Conservation (phyloP, 2,888 invertebrate species). For the Fragum fragum region DNA sequence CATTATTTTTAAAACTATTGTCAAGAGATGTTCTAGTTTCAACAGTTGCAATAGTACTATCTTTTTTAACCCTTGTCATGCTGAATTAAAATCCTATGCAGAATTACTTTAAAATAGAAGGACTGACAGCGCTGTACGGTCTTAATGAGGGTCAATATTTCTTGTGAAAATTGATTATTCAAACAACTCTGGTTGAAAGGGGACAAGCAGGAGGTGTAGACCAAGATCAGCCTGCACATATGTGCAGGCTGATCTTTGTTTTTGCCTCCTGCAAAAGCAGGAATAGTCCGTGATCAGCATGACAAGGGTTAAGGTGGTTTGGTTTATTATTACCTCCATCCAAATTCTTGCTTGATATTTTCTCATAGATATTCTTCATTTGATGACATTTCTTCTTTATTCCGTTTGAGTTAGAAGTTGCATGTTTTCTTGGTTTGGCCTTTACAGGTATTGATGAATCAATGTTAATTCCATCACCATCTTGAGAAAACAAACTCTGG, state of each 20-base stretch:
- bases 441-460: neutral
- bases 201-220: too few species aligned
- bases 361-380: neutral
- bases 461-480: neutral
- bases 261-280: too few species aligned
- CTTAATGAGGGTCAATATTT: neutral
- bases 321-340: neutral
- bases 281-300: too few species aligned
- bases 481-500: slow-evolving; percentile 38
- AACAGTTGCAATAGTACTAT: neutral
- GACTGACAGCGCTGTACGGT: too few species aligned
- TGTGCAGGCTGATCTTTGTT: too few species aligned
- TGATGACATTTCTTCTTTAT: slow-evolving; percentile 9
- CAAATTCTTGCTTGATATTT: neutral
- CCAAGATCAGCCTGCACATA: too few species aligned
- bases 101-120: too few species aligned
- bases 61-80: too few species aligned
- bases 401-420: neutral
- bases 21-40: neutral
- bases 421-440: slow-evolving; percentile 2
- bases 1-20: too few species aligned
- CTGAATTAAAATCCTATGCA: too few species aligned
- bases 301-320: neutral
- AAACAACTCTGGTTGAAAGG: too few species aligned
- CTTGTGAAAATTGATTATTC: too few species aligned